Conservation (phyloP, 2,797 vertebrate genomes). For the Rhodeus uyekii region DNA sequence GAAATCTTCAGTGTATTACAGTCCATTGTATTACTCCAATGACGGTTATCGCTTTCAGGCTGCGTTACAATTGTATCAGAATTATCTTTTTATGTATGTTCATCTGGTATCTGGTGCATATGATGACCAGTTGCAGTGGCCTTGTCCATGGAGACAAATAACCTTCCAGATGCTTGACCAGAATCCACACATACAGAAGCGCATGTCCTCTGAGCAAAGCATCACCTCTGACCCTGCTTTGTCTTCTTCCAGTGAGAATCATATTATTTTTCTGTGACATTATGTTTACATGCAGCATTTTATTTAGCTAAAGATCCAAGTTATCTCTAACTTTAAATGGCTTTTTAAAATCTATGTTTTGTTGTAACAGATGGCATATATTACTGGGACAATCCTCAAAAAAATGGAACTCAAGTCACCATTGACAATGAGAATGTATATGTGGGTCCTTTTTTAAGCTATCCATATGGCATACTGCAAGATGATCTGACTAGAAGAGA, state of each 20-base stretch:
- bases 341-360: neutral
- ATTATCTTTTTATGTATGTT: constrained; percentile 57
- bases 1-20: neutral
- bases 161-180: constrained; percentile 84
- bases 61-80: constrained; percentile 6
- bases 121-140: constrained; percentile 75
- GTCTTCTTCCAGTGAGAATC: neutral
- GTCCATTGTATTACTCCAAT: constrained; percentile 70
- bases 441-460: accelerated
- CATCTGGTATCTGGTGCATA: constrained; percentile 42
- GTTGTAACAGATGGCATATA: neutral
- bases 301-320: neutral
- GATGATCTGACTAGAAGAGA: neutral
- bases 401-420: neutral
- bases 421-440: neutral
- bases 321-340: neutral
- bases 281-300: neutral
- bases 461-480: accelerated
- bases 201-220: constrained; percentile 78
- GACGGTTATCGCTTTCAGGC: constrained; percentile 82
- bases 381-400: neutral
- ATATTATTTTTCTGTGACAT: neutral
- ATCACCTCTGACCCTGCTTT: constrained; percentile 76
- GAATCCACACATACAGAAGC: constrained; percentile 76
- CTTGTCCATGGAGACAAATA: constrained; percentile 79